A percentile compares a stretch with the other conserved stretches of the same genome.
Conservation (phyloP, 2,113 vertebrate species). For the Crotalus helleri region DNA sequence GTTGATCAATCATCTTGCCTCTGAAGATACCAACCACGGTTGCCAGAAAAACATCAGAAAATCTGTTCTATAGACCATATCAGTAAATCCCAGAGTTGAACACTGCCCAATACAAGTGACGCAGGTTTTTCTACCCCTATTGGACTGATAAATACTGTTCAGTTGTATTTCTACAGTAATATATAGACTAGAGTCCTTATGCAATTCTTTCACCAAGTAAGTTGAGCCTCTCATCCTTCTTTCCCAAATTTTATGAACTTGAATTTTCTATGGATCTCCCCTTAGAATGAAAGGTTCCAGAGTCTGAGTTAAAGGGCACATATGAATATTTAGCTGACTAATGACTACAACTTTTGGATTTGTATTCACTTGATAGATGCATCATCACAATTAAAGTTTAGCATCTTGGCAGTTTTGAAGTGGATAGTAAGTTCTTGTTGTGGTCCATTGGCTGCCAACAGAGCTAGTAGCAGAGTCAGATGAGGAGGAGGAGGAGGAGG, state of each 20-base stretch:
- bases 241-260: constrained; percentile 6
- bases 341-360: constrained; percentile 25
- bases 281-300: constrained; percentile 14
- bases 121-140: not conserved
- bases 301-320: constrained; percentile 8
- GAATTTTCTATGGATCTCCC: not conserved
- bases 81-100: not conserved
- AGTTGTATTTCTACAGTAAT: not conserved
- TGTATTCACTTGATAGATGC: constrained; percentile 39
- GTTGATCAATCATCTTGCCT: not conserved
- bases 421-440: not conserved
- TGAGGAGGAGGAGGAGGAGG: too few relatives aligned
- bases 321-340: constrained; percentile 20
- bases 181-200: too few relatives aligned
- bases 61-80: not conserved
- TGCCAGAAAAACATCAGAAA: not conserved
- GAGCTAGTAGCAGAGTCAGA: too few relatives aligned
- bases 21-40: not conserved
- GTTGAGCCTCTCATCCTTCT: not conserved
- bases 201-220: not conserved
- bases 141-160: not conserved
- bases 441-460: too few relatives aligned
- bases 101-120: not conserved
- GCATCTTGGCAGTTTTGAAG: constrained; percentile 17
- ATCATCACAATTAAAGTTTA: constrained; percentile 23